Evolutionary conservation across 2,113 vertebrate species (phyloP).

Genomic region (Sylvietta virens): DNA sequence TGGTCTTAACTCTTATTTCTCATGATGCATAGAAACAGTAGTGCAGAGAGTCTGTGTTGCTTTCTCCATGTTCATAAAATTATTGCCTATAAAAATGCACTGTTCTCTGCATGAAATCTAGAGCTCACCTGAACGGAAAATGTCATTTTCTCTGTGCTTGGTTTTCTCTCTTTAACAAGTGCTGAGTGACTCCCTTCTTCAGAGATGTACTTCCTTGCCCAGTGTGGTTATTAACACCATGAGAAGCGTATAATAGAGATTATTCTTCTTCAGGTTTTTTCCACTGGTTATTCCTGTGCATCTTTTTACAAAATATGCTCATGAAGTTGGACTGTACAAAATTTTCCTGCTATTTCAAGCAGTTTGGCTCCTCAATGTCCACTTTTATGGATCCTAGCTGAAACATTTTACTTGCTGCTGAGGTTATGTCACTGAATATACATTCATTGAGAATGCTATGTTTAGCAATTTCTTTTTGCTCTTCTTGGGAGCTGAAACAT

Average conservation of each 20-base stretch:
- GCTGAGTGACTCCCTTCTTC: background rate
- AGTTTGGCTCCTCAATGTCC: background rate
- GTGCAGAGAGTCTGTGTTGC: background rate
- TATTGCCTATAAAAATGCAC: background rate
- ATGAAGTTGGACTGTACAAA: background rate
- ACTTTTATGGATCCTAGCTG: background rate
- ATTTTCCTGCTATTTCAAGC: background rate
- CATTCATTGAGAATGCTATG: background rate
- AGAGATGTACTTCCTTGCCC: background rate
- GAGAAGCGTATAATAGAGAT: background rate
- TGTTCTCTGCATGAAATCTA: background rate
- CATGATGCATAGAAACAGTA: background rate
- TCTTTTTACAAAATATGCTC: background rate
- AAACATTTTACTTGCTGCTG: background rate
- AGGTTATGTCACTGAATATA: background rate
- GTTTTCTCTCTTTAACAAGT: background rate
- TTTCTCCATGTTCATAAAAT: background rate
- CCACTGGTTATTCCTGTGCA: background rate
- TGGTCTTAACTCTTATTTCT: background rate
- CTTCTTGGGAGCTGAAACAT: background rate
- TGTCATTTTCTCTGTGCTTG: background rate
- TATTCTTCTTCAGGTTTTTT: background rate
- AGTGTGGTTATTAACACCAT: background rate
- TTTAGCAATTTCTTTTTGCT: background rate
- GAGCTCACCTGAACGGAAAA: background rate